These are phyloP conservation scores for Ernsta delagoae DNA, from an alignment of 2,888 invertebrate genomes.

Conservation along the genomic window DNA sequence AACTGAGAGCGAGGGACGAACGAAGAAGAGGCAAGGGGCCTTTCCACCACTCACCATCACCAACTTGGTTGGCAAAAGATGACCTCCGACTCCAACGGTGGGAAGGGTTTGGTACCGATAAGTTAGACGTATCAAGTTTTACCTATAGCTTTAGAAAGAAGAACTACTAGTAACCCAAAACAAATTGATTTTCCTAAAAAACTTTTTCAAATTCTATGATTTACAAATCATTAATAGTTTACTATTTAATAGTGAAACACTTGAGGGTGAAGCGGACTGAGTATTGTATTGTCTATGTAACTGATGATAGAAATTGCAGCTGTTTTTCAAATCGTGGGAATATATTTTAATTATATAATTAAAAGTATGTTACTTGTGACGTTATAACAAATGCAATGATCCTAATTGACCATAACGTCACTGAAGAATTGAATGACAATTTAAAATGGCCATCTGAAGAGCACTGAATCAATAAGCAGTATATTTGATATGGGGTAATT, in stretches of 20 bases:
- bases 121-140: too few relatives aligned
- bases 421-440: conserved; percentile 9
- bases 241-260: background rate
- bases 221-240: background rate
- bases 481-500: conserved; percentile 12
- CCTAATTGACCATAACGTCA: conserved; percentile 1
- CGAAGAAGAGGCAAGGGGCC: too few relatives aligned
- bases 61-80: too few relatives aligned
- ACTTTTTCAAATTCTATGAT: background rate
- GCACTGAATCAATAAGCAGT: conserved; percentile 2
- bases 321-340: background rate
- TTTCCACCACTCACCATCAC: too few relatives aligned
- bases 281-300: background rate
- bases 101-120: too few relatives aligned
- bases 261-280: background rate
- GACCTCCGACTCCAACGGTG: too few relatives aligned
- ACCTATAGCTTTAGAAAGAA: too few relatives aligned
- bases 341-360: background rate
- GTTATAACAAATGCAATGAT: background rate
- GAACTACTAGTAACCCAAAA: too few relatives aligned
- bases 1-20: background rate
- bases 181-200: too few relatives aligned
- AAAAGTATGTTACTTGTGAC: background rate
- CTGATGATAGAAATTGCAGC: background rate
- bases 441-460: background rate